Evolutionary conservation across 2,113 vertebrate genomes (phyloP).

Genomic region (Tympanuchus pallidicinctus): DNA sequence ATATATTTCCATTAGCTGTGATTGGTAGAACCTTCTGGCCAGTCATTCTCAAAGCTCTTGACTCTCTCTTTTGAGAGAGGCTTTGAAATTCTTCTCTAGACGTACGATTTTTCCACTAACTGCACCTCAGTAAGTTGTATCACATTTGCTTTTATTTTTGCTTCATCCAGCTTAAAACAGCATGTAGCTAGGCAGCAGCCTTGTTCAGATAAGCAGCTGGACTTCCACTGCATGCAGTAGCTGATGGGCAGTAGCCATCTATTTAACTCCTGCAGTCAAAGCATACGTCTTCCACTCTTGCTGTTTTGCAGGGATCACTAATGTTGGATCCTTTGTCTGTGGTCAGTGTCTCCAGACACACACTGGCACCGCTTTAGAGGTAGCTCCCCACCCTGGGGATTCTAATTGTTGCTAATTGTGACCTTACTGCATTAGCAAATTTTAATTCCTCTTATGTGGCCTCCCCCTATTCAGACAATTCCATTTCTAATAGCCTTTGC

Average conservation of each 20-base stretch:
- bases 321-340: neutral
- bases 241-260: neutral
- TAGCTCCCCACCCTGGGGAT: neutral
- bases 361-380: neutral
- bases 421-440: constrained; percentile 35
- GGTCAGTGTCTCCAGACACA: neutral
- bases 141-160: constrained; percentile 4
- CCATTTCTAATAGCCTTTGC: constrained; percentile 45
- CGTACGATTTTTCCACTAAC: neutral
- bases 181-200: neutral
- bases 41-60: neutral
- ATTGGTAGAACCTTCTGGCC: constrained; percentile 12
- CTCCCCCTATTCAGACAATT: constrained; percentile 1
- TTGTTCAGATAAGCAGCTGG: neutral
- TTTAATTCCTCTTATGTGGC: neutral
- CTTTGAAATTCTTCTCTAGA: constrained; percentile 26
- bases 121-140: neutral
- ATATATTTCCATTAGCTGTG: neutral
- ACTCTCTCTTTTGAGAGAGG: neutral
- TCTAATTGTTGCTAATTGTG: neutral
- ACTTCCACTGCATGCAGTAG: neutral
- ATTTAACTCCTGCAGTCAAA: neutral
- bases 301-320: neutral
- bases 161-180: neutral
- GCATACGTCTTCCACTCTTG: neutral